Evolutionary conservation across 2,113 vertebrate species (phyloP).

Genomic region (Drymodes brunneopygia): DNA sequence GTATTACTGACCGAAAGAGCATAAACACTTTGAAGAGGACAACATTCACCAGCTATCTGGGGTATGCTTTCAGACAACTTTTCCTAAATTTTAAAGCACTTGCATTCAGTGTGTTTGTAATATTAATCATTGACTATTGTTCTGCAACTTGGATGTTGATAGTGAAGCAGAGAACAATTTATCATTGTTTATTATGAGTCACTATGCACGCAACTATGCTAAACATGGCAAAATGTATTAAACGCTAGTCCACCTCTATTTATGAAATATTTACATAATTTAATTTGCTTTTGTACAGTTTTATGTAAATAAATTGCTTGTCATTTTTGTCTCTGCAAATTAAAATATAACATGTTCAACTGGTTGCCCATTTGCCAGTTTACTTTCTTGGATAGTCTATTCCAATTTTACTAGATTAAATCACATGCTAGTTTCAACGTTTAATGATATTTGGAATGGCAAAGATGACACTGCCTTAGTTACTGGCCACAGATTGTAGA

Average conservation of each 20-base stretch:
- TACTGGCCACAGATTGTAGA: not conserved
- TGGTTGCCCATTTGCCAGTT: conserved; percentile 62
- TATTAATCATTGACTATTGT: conserved; percentile 98
- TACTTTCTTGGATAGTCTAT: conserved; percentile 55
- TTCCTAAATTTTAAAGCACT: conserved; percentile 85
- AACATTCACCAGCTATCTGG: conserved; percentile 66
- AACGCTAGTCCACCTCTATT: conserved; percentile 99
- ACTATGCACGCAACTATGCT: conserved; percentile 99
- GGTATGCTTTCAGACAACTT: conserved; percentile 81
- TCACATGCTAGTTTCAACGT: not conserved
- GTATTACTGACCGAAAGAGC: not conserved
- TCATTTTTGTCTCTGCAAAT: conserved; percentile 99
- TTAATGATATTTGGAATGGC: not conserved
- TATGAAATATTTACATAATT: conserved; percentile 99
- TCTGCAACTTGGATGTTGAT: conserved; percentile 99
- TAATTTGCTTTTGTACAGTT: conserved; percentile 99
- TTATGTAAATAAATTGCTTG: conserved; percentile 99
- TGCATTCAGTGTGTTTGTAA: conserved; percentile 93
- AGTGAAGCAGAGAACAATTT: conserved; percentile 95
- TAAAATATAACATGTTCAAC: conserved; percentile 99
- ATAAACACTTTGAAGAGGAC: conserved; percentile 29
- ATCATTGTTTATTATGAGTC: conserved; percentile 99
- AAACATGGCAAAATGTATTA: conserved; percentile 99
- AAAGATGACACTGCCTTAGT: not conserved
- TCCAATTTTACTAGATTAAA: conserved; percentile 16